Evolutionary conservation across 2,888 invertebrate species (phyloP).

Genomic region (Nymphalis urticae): DNA sequence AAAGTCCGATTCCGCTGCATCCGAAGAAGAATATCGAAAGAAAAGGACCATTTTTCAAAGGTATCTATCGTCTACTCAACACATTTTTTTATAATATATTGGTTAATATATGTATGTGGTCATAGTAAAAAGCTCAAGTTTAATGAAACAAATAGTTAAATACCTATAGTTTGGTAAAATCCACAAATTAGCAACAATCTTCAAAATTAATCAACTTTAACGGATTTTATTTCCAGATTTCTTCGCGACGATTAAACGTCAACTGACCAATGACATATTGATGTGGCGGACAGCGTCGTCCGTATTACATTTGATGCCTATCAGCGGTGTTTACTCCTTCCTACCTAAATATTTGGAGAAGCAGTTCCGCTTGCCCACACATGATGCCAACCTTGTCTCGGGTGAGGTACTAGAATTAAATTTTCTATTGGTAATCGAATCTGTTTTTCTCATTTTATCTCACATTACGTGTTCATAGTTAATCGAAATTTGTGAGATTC

Average conservation of each 20-base stretch:
- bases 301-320: constrained; percentile 93
- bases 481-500: too few species aligned
- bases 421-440: constrained; percentile 25
- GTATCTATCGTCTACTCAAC: constrained; percentile 55
- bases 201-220: too few species aligned
- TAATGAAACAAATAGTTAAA: too few species aligned
- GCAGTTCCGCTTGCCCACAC: constrained; percentile 93
- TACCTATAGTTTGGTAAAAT: too few species aligned
- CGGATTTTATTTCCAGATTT: constrained; percentile 58
- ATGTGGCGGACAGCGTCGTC: constrained; percentile 96
- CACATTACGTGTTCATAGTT: not conserved
- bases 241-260: constrained; percentile 81
- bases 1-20: constrained; percentile 65
- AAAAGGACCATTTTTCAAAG: constrained; percentile 83
- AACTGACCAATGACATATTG: constrained; percentile 93
- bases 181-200: too few species aligned
- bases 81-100: not conserved
- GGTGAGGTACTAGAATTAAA: constrained; percentile 80
- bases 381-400: constrained; percentile 94
- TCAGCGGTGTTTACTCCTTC: constrained; percentile 95
- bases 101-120: not conserved
- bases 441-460: too few species aligned
- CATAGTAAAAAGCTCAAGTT: too few species aligned
- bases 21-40: constrained; percentile 62
- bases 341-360: constrained; percentile 96